Base-by-base conservation (phyloP, 2,888 invertebrate species). In the Latheticus oryzae region DNA sequence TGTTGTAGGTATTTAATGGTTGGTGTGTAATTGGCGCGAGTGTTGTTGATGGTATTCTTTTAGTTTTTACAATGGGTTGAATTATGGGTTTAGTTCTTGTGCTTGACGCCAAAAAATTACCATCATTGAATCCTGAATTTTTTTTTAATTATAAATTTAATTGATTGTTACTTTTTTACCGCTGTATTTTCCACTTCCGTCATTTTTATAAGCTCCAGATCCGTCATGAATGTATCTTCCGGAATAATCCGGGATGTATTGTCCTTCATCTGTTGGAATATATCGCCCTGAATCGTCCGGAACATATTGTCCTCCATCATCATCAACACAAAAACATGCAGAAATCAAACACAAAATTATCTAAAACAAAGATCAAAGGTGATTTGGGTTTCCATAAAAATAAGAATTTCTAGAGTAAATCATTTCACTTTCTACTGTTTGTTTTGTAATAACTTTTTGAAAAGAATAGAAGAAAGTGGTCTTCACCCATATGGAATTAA, bases 111-210 rank as follows among this genome's bases (percentile, higher is more conserved):
- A 33, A 3, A 9, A 47, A 23, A 15, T 47, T 45, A n/a, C 28
- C 12, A 8, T 9, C 9, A 11, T 11, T 32, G 5, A 32, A 11
- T n/a, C 32, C 28, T 28, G n/a, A n/a, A n/a, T n/a, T n/a, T n/a
- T n/a, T n/a, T n/a, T n/a, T n/a, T n/a, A n/a, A n/a, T n/a, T n/a
- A n/a, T n/a, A n/a, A n/a, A n/a, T n/a, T n/a, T n/a, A n/a, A n/a
- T n/a, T n/a, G n/a, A n/a, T n/a, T n/a, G n/a, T n/a, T n/a, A n/a
- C n/a, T n/a, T n/a, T n/a, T n/a, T n/a, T n/a, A 12, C 60, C 64
- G 12, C 32, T 51, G 53, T 68, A 71, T 59, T 62, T 43, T 67
- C 35, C 35, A 35, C 48, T 33, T 21, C 61, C 61, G 43, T 66
- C 62, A 12, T 57, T 55, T 15, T 54, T 52, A 28, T 65, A 65